Base-by-base conservation (phyloP, 2,888 invertebrate species). In the Zygogramma bicolorata region DNA sequence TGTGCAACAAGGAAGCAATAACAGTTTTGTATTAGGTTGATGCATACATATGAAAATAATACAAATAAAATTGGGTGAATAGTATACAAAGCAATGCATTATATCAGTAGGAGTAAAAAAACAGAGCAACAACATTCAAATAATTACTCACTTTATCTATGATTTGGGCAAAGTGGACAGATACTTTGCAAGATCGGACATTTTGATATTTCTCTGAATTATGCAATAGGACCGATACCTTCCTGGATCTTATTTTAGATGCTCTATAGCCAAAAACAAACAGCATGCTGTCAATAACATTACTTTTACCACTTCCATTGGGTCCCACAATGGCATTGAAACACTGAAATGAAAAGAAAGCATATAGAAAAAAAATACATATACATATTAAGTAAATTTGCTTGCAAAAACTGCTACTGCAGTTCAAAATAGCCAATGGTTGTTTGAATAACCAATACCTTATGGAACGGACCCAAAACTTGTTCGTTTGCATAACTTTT, bases 241-340 rank as follows among this genome's bases (percentile, higher is more conserved):
- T 99, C 88, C 98, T 98, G 0, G 97, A 96, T 25, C 99, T 91
- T 75, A 99, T 97, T 88, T 97, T 98, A 58, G 93, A 92, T 0
- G 99, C 97, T 81, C 98, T 90, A 85, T 97, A 99, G 0, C 99
- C 99, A 89, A 99, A 99, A 0, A 99, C 99, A 89, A 99, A 99
- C 76, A 99, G 89, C 95, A 99, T 96, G 0, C 99, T 97, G 88
- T 99, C 99, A 80, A 99, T 99, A 0, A 99, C 97, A 86, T 99
- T 99, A 81, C 98, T 98, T 86, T 99, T 99, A 0, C 99, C 99
- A 86, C 97, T 98, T 25, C 99, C 99, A 88, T 99, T 99, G 0
- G 99, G 99, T 0, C 99, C 99, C 78, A 99, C 94, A 68, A 99
- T 97, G 0, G 98, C 92, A 5, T 98, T 97, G 83, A 98, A 99